Evolutionary conservation across 2,888 invertebrate genomes (phyloP), one percentile per base, ranked within the genome.

Genomic region (Scaptomyza polygonia): DNA sequence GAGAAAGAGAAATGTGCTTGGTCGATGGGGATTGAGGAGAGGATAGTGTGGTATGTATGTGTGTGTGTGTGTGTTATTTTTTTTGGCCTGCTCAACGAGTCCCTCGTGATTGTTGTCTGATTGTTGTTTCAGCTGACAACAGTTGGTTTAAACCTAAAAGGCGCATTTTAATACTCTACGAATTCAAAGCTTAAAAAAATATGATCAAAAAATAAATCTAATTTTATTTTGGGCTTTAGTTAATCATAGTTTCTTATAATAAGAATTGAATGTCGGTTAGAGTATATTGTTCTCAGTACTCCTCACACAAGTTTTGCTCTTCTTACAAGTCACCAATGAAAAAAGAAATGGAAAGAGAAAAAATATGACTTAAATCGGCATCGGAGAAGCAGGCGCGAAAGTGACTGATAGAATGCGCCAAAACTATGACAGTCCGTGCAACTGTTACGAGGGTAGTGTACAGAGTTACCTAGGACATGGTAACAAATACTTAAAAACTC

Each of bases 391-490:
- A 74, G 68, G 71, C 72, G 55, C 47, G 43, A 52, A 67, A 83
- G 69, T 86, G 81, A 86, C 77, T 82, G 86, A 81, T 83, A 69
- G 77, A 69, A 56, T 51, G n/a, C 57, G 71, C 73, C 78, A 52
- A 77, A 82, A 82, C 76, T 77, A 75, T 86, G 81, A 78, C 75
- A 82, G 73, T 59, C 9, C 43, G 53, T 48, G 53, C 47, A 57
- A 67, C 36, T 55, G 53, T 43, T 25, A 25, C 49, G 62, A 42
- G 67, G 43, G 77, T 18, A 3, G 53, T 2, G 2, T 27, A 3
- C 61, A 32, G 0, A 66, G 34, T 73, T 64, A 2, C 1, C 5
- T 0, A 52, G 5, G 16, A 49, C 12, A 16, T 27, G 14, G 34
- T 39, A 5, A 12, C 3, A 27, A 14, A 14, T 16, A 7, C n/a